phyloP scores from a whole-genome alignment of 2,888 invertebrate genomes.

The Nomada ferruginata region DNA sequence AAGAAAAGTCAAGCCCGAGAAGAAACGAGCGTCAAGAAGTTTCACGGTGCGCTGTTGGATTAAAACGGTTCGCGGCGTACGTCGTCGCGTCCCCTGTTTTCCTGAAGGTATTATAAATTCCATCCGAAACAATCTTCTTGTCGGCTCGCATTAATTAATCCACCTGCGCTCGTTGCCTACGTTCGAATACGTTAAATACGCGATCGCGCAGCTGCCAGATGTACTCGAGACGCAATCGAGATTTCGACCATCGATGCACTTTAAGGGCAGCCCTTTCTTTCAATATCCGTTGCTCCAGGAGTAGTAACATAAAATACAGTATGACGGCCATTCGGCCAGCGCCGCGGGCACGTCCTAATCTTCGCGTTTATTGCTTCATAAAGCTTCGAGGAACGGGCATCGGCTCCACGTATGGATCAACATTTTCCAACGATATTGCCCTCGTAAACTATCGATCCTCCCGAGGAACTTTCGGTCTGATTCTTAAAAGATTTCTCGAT shows the following conservation, averaged over 20 bases:
- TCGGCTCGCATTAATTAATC: background rate
- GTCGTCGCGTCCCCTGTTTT: background rate
- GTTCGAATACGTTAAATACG: no score
- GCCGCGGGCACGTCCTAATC: slow-evolving; percentile 45
- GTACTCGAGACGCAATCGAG: background rate
- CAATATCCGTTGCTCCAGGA: background rate
- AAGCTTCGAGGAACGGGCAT: slow-evolving; percentile 33
- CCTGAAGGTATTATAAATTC: slow-evolving; percentile 32
- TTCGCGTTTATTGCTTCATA: slow-evolving; percentile 50
- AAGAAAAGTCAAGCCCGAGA: slow-evolving; percentile 17
- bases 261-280: background rate
- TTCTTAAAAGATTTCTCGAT: slow-evolving; percentile 24
- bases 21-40: slow-evolving; percentile 3
- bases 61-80: no score
- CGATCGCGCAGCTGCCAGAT: no score
- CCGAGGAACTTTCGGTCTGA: slow-evolving; percentile 45
- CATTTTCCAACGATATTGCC: slow-evolving; percentile 51
- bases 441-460: slow-evolving; percentile 48
- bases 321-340: background rate
- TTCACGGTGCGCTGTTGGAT: no score
- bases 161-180: no score
- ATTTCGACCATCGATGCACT: background rate
- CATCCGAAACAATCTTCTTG: background rate
- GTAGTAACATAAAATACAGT: background rate
- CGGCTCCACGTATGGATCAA: slow-evolving; percentile 39